Evolutionary conservation across 2,113 vertebrate genomes (phyloP).

Genomic region (Proteles cristata): DNA sequence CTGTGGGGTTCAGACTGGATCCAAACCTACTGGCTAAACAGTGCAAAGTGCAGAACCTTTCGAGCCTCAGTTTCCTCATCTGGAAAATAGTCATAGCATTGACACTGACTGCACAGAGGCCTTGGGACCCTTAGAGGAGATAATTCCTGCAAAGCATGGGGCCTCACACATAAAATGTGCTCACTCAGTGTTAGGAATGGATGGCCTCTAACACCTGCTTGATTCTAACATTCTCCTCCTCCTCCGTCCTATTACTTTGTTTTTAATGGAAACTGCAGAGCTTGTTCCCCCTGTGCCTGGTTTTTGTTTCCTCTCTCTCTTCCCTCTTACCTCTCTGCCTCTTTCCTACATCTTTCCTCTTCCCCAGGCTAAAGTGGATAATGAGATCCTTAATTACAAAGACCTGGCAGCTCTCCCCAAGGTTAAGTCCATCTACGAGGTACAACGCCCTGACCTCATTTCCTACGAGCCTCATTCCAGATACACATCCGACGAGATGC

Average conservation of each 20-base stretch:
- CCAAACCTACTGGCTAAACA: not conserved
- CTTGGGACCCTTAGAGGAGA: no score
- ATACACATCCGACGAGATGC: slow-evolving; percentile 97
- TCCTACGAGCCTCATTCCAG: slow-evolving; percentile 96
- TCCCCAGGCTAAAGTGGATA: slow-evolving; percentile 98
- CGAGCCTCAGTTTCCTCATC: not conserved
- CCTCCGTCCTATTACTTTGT: not conserved
- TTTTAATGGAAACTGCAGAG: not conserved
- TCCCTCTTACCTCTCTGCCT: slow-evolving; percentile 79
- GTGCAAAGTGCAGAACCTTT: not conserved
- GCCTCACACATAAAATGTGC: not conserved
- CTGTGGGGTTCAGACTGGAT: not conserved
- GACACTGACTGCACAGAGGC: not conserved
- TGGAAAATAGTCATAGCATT: not conserved
- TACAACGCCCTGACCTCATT: slow-evolving; percentile 98
- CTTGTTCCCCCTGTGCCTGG: not conserved
- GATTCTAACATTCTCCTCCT: not conserved
- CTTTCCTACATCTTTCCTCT: slow-evolving; percentile 84
- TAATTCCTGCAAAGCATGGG: not conserved
- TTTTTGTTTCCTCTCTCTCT: slow-evolving; percentile 71
- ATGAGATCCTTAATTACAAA: slow-evolving; percentile 99
- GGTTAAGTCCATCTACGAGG: slow-evolving; percentile 99
- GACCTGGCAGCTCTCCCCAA: slow-evolving; percentile 99
- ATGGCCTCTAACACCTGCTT: not conserved
- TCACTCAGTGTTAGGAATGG: not conserved